phyloP scores from a whole-genome alignment of 2,113 vertebrate genomes.

The Notarius quadriscutis region DNA sequence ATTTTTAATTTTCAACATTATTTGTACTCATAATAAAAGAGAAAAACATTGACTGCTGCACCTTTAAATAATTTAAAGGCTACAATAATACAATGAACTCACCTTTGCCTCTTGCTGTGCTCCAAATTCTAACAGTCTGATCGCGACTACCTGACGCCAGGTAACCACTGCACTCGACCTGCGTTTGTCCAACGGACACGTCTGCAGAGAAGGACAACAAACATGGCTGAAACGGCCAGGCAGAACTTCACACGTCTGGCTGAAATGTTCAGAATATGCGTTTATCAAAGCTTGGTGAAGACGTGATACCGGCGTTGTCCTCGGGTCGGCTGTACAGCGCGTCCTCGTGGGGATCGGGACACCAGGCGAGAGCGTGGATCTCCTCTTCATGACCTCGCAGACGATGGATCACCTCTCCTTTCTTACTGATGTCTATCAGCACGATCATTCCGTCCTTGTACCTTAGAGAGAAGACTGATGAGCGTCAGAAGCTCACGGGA shows the following conservation, averaged over 20 bases:
- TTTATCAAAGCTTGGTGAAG: neutral
- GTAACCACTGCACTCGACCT: conserved; percentile 72
- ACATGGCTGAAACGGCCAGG: conserved; percentile 22
- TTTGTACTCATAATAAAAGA: too few species aligned
- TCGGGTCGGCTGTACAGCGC: conserved; percentile 65
- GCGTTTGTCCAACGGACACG: conserved; percentile 61
- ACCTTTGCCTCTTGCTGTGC: conserved; percentile 85
- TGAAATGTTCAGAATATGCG: neutral
- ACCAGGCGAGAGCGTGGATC: conserved; percentile 91
- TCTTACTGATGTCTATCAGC: conserved; percentile 88
- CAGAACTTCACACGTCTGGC: neutral
- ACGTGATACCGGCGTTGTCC: conserved; percentile 65
- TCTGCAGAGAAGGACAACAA: conserved; percentile 56
- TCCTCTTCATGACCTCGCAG: conserved; percentile 94
- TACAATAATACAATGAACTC: neutral
- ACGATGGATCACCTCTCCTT: conserved; percentile 84
- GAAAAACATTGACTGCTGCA: too few species aligned
- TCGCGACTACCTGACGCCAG: conserved; percentile 95
- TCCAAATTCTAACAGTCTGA: conserved; percentile 93
- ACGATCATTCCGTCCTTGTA: conserved; percentile 96
- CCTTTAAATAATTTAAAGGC: too few species aligned
- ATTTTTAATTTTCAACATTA: too few species aligned
- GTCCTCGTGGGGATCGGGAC: conserved; percentile 76
- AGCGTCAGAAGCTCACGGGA: neutral
- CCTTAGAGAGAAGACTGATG: conserved; percentile 64